These are phyloP conservation scores for Neotragus pygmaeus DNA, from an alignment of 2,113 vertebrate species.

Conservation along the genomic window DNA sequence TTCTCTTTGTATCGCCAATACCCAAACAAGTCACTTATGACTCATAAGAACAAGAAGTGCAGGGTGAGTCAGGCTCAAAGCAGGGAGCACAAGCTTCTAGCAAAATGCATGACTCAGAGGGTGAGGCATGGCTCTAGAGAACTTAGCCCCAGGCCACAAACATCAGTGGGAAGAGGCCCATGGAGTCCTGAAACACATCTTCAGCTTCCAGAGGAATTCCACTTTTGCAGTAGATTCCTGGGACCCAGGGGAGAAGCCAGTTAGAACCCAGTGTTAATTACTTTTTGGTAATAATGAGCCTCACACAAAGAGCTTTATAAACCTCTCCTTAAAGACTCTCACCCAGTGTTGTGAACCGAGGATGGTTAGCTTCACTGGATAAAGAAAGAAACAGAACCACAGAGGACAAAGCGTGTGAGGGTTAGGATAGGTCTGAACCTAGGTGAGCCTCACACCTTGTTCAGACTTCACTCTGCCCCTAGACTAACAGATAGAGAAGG, in stretches of 20 bases:
- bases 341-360: background rate
- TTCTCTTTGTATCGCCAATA: background rate
- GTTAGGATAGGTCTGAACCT: background rate
- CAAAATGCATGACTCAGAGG: background rate
- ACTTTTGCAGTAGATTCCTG: background rate
- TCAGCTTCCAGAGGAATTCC: background rate
- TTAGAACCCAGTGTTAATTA: slow-evolving; percentile 15
- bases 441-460: background rate
- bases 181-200: background rate
- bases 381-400: background rate
- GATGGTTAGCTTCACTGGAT: background rate
- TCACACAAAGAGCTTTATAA: background rate
- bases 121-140: background rate
- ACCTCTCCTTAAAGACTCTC: background rate
- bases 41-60: background rate
- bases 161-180: background rate
- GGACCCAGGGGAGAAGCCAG: background rate
- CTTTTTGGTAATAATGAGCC: background rate
- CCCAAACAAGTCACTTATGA: background rate
- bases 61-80: background rate
- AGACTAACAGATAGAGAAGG: background rate
- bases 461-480: background rate
- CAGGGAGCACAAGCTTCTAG: background rate
- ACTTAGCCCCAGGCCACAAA: background rate
- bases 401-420: background rate